These are phyloP conservation scores for Eulemur rubriventer DNA, from an alignment of 2,797 vertebrate genomes.

Conservation along the genomic window DNA sequence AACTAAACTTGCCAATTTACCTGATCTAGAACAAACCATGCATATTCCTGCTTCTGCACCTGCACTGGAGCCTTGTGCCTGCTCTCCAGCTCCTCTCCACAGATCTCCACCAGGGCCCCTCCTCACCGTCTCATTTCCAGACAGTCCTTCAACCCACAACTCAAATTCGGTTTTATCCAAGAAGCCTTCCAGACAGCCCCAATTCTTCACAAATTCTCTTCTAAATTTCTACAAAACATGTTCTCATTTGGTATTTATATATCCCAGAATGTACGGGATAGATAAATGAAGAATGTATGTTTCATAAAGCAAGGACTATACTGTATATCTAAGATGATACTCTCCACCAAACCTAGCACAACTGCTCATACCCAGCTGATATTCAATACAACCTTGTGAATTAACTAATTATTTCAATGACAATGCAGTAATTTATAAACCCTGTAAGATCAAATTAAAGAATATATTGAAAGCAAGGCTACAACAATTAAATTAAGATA, in stretches of 20 bases:
- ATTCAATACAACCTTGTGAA: not conserved
- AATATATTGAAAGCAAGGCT: not conserved
- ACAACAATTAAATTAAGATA: not conserved
- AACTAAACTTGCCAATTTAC: not conserved
- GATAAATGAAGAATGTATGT: not conserved
- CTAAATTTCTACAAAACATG: not conserved
- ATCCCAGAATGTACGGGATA: not conserved
- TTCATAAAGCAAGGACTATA: not conserved
- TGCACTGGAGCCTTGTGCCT: not conserved
- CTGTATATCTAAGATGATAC: not conserved
- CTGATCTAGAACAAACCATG: not conserved
- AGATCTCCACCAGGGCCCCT: accelerated
- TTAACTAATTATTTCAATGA: not conserved
- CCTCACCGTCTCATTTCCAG: not conserved
- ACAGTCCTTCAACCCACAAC: not conserved
- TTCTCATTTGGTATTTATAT: not conserved
- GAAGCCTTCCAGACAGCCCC: not conserved
- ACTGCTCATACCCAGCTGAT: not conserved
- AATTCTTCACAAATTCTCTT: not conserved
- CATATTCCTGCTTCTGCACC: not conserved
- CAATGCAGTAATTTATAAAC: slow-evolving; percentile 7
- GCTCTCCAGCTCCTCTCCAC: not conserved
- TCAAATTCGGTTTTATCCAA: not conserved
- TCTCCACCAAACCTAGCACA: not conserved
- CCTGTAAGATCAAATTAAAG: slow-evolving; percentile 7